phyloP scores from a whole-genome alignment of 2,113 vertebrate species.

The Carassius gibelio region DNA sequence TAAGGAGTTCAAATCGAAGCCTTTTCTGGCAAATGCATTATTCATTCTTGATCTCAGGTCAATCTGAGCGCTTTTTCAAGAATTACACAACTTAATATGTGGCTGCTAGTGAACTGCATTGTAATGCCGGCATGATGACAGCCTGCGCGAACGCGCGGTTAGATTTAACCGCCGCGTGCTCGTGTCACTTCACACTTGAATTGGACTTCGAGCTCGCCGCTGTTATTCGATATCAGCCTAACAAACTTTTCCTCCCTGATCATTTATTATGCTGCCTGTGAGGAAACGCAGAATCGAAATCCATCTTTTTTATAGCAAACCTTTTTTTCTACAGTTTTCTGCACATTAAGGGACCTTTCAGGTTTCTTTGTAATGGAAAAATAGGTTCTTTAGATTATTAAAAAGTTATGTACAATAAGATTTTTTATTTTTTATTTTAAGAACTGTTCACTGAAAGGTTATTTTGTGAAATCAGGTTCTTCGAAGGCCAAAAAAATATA shows the following conservation, averaged over 20 bases:
- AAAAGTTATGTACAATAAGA: background rate
- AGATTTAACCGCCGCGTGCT: background rate
- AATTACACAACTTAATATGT: slow-evolving; percentile 54
- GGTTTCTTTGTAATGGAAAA: background rate
- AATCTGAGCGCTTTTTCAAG: slow-evolving; percentile 19
- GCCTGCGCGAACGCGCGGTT: background rate
- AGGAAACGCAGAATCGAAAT: background rate
- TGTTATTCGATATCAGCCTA: slow-evolving; percentile 11
- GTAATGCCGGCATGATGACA: background rate
- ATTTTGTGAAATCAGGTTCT: too few species aligned
- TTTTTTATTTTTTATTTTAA: background rate
- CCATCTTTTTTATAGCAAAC: background rate
- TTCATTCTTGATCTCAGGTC: slow-evolving; percentile 36
- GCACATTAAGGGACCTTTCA: background rate
- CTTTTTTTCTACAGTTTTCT: background rate
- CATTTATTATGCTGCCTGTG: background rate
- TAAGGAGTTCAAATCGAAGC: slow-evolving; percentile 32
- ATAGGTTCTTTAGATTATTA: background rate
- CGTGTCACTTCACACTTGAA: slow-evolving; percentile 20
- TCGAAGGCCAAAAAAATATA: too few species aligned
- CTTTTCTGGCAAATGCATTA: slow-evolving; percentile 56
- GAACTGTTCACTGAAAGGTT: background rate
- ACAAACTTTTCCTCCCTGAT: background rate
- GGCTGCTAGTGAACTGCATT: slow-evolving; percentile 24
- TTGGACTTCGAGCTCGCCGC: background rate